These are phyloP conservation scores for Archaeoteleia sp. DNA, from an alignment of 2,888 invertebrate genomes.

Conservation along the genomic window DNA sequence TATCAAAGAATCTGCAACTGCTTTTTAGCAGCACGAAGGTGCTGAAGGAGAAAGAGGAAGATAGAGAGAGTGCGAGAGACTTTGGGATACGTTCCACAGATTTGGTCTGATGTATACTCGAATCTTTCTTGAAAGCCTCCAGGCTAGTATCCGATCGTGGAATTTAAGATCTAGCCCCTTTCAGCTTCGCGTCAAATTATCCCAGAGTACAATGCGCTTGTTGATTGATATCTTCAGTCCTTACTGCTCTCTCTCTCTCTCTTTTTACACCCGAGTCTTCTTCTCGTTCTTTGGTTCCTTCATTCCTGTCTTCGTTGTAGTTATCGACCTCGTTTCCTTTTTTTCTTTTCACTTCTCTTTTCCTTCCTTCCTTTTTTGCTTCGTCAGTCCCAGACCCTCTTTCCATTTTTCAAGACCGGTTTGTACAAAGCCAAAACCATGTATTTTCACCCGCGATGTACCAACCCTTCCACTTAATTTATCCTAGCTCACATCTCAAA, in stretches of 20 bases:
- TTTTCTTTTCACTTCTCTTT: conserved; percentile 23
- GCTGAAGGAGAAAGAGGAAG: conserved; percentile 3
- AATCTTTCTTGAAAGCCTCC: conserved; percentile 52
- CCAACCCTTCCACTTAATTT: conserved; percentile 24
- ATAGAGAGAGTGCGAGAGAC: conserved; percentile 6
- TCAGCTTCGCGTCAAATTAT: conserved; percentile 73
- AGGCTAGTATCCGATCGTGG: conserved; percentile 70
- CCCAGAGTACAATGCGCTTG: conserved; percentile 70
- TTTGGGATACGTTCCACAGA: conserved; percentile 5
- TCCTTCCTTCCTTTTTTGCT: conserved; percentile 28
- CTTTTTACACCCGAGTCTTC: no score
- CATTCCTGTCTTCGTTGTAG: conserved; percentile 22
- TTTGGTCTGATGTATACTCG: not conserved
- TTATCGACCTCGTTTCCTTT: conserved; percentile 33
- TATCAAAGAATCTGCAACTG: conserved; percentile 1
- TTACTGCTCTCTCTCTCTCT: no score
- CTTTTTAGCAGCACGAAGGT: no score
- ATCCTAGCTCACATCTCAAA: no score
- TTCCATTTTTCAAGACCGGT: not conserved
- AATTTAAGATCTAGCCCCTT: conserved; percentile 71
- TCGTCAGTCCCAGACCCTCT: conserved; percentile 14
- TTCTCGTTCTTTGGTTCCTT: not conserved
- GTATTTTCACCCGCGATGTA: conserved; percentile 47
- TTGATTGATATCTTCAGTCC: conserved; percentile 73
- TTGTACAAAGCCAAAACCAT: conserved; percentile 37